Base-by-base conservation (phyloP, 2,113 vertebrate species). In the Dolichotis patagonum region DNA sequence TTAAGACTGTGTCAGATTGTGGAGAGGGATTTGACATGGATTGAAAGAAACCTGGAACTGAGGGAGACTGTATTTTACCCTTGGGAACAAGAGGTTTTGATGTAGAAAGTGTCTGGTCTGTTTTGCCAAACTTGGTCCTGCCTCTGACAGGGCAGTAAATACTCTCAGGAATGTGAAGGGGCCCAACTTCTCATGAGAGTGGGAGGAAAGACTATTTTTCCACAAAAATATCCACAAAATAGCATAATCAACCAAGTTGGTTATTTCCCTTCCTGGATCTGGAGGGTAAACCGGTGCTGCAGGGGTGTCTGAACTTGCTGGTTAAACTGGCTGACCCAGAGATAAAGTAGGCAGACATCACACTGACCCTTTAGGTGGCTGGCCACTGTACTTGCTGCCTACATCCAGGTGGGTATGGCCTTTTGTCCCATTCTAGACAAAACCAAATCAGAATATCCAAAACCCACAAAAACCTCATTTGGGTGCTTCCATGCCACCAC, bases 31-130 rank as follows among this genome's bases (percentile, higher is more conserved):
- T 86, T 92, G 94, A 96, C 95, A 49, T 58, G 13, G 71, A 90
- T 78, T 93, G 85, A 83, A 96, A 97, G 58, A 58, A 86, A 91
- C 78, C 88, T 84, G 41, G 96, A 95, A 94, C 85, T 91, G 85
- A 88, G 95, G n/a, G 94, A 95, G 62, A 28, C 52, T 93, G 87
- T 71, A 63, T 95, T 98, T 96, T 94, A 77, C 49, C 49, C 49
- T 69, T 69, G 90, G 88, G 88, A 95, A 78, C 3, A 7, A 32
- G 90, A 52, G 87, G 14, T 38, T 92, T 78, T 75, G 69, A 92
- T 56, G 30, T 56, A 30, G 73, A 32, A 78, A 83, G 46, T 1
- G 4, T 52, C 28, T 43, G 67, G 43, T 73, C n/a, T 16, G 3
- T 56, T 73, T 52, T 77, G 90, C 80, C 75, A 95, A 56, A 56